phyloP scores from a whole-genome alignment of 2,888 invertebrate species.

The Dione juno region DNA sequence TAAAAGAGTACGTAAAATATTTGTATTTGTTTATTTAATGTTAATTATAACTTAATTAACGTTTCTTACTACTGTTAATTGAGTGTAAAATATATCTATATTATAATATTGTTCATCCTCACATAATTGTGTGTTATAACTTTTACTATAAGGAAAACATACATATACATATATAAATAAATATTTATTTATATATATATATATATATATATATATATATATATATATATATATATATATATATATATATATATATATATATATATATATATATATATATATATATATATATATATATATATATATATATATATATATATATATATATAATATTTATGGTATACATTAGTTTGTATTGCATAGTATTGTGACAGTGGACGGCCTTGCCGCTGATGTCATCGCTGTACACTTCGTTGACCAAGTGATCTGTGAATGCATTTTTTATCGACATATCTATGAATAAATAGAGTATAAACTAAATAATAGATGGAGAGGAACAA shows the following conservation, averaged over 20 bases:
- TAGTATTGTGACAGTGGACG: conserved; percentile 9
- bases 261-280: neutral
- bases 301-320: neutral
- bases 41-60: no score
- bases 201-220: no score
- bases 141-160: no score
- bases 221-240: neutral
- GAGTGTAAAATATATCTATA: no score
- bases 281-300: conserved; percentile 5
- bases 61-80: no score
- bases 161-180: no score
- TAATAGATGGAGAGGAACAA: neutral
- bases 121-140: no score
- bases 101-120: no score
- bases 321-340: neutral
- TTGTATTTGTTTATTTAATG: no score
- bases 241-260: neutral
- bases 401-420: conserved; percentile 9
- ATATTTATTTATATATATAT: no score
- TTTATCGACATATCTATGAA: conserved; percentile 16
- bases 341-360: conserved; percentile 1
- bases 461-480: conserved; percentile 24
- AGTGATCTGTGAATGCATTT: conserved; percentile 23
- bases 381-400: conserved; percentile 27
- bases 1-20: no score